A percentile compares a stretch with the other conserved stretches of the same genome.
These are phyloP conservation scores for Odobenus rosmarus DNA, from an alignment of 2,113 vertebrate species.

Conservation along the genomic window DNA sequence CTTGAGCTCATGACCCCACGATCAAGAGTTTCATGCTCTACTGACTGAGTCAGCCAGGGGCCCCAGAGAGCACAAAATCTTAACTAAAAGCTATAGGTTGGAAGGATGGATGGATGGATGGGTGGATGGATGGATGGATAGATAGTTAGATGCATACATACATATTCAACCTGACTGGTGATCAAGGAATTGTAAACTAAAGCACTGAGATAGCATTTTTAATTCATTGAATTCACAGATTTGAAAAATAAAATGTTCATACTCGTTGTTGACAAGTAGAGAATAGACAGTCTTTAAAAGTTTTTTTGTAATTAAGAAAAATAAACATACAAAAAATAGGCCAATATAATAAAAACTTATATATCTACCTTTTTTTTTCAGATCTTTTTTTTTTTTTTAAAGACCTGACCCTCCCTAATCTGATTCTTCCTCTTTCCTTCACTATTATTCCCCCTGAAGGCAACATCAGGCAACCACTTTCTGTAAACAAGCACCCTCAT, in stretches of 20 bases:
- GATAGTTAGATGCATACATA: background rate
- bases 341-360: background rate
- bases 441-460: background rate
- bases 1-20: background rate
- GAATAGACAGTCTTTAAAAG: background rate
- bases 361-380: background rate
- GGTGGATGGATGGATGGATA: background rate
- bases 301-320: slow-evolving; percentile 9
- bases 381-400: background rate
- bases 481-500: background rate
- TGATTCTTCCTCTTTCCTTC: background rate
- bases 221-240: background rate
- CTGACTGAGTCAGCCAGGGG: background rate
- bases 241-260: slow-evolving; percentile 44
- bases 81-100: slow-evolving; percentile 10
- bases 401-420: background rate
- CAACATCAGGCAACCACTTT: background rate
- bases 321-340: background rate
- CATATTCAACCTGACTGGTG: background rate
- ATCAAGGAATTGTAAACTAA: slow-evolving; percentile 25
- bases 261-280: background rate
- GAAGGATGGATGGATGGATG: background rate
- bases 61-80: background rate
- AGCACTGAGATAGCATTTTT: background rate
- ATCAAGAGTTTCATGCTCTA: background rate